phyloP scores from a whole-genome alignment of 2,888 invertebrate genomes.

The Pollenia amentaria region DNA sequence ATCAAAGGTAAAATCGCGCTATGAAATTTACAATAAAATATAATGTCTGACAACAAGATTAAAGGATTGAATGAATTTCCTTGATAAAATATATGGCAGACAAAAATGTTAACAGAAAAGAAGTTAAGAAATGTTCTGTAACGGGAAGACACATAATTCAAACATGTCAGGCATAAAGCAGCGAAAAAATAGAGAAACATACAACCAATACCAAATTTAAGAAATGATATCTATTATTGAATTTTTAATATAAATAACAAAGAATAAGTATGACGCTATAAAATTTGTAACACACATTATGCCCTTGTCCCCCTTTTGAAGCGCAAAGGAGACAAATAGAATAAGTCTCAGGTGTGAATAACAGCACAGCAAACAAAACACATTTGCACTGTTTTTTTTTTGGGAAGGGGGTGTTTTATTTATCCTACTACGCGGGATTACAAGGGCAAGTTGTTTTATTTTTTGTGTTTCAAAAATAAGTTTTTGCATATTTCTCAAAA shows the following conservation, averaged over 20 bases:
- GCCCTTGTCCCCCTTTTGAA: background rate
- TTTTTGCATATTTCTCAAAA: too few species aligned
- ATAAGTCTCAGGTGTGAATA: conserved; percentile 71
- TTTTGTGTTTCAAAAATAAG: too few species aligned
- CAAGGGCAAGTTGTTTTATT: too few species aligned
- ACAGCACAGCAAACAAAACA: conserved; percentile 28
- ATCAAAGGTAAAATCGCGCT: conserved; percentile 37
- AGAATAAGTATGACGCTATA: background rate
- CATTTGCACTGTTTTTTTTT: conserved; percentile 9
- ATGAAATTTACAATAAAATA: conserved; percentile 56
- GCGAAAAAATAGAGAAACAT: background rate
- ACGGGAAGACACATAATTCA: conserved; percentile 63
- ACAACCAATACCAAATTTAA: background rate
- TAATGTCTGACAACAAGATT: conserved; percentile 44
- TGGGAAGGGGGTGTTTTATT: background rate
- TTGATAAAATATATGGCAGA: conserved; percentile 3
- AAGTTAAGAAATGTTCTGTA: conserved; percentile 34
- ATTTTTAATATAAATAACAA: conserved; percentile 59
- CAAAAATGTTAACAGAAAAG: conserved; percentile 14
- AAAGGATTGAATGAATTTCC: conserved; percentile 50
- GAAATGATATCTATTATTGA: conserved; percentile 62
- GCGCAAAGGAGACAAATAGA: conserved; percentile 24
- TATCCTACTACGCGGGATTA: too few species aligned
- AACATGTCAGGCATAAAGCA: conserved; percentile 40
- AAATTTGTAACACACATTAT: conserved; percentile 36